phyloP scores from a whole-genome alignment of 2,797 vertebrate genomes.

The Anabas testudineus region DNA sequence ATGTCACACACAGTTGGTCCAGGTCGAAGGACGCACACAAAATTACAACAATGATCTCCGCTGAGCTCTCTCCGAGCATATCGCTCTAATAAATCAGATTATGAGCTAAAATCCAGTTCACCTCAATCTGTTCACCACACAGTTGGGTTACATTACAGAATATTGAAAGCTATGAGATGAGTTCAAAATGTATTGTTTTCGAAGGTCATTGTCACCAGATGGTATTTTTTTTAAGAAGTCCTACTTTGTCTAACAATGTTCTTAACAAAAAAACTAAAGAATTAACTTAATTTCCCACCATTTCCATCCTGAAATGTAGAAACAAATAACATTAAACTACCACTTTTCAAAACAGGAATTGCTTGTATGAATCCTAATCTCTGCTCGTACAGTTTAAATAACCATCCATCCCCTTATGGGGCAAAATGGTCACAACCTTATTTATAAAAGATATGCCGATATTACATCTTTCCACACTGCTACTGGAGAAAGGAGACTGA shows the following conservation, averaged over 20 bases:
- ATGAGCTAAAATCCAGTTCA: slow-evolving; percentile 50
- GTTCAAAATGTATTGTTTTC: background rate
- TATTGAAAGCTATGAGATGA: slow-evolving; percentile 4
- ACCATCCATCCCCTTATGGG: too few relatives aligned
- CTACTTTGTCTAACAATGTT: background rate
- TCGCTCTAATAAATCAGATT: slow-evolving; percentile 55
- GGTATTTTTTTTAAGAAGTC: background rate
- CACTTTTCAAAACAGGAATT: background rate
- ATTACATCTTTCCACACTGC: background rate
- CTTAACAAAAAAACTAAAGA: slow-evolving; percentile 5
- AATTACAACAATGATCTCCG: slow-evolving; percentile 30
- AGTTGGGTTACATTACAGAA: slow-evolving; percentile 10
- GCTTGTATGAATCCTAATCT: background rate
- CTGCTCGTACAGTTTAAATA: background rate
- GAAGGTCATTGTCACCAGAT: background rate
- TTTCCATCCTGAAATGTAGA: background rate
- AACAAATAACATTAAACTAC: background rate
- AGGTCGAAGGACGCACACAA: slow-evolving; percentile 21
- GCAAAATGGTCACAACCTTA: too few relatives aligned
- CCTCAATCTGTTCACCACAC: slow-evolving; percentile 33
- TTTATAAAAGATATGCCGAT: too few relatives aligned
- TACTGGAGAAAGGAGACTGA: background rate
- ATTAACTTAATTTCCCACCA: background rate
- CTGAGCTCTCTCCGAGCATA: slow-evolving; percentile 33
- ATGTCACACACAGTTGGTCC: slow-evolving; percentile 12